Evolutionary conservation across 1,140 invertebrate genomes (phyloP).

Genomic region (Ridgeia piscesae): DNA sequence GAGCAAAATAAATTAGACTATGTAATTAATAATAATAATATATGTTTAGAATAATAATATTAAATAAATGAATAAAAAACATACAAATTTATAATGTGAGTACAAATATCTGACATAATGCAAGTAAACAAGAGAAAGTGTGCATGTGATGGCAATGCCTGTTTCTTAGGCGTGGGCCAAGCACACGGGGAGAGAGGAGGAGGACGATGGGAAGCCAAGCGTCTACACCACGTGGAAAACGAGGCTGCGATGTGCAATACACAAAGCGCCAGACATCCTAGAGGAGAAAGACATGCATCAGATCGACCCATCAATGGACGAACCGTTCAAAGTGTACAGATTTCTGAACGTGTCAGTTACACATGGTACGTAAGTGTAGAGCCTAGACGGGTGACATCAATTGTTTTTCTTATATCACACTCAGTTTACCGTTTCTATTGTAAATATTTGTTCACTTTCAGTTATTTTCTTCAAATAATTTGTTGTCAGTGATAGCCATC

Average conservation of each 20-base stretch:
- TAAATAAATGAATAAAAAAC: background rate
- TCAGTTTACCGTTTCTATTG: no score
- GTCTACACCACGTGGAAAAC: background rate
- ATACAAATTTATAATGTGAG: background rate
- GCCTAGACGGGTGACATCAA: no score
- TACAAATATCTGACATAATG: background rate
- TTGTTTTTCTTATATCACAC: no score
- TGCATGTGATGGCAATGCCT: background rate
- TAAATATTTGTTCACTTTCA: no score
- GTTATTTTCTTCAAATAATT: no score
- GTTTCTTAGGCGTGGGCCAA: background rate
- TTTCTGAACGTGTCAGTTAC: background rate
- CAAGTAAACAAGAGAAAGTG: background rate
- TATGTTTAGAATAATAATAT: background rate
- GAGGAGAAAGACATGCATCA: background rate
- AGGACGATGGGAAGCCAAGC: background rate
- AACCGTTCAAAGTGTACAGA: background rate
- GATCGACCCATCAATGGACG: background rate
- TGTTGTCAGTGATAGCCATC: no score
- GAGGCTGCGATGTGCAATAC: background rate
- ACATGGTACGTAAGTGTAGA: background rate
- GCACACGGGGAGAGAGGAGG: background rate
- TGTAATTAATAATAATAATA: no score
- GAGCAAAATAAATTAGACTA: no score
- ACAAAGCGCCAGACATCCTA: background rate